These are phyloP conservation scores for Addax nasomaculatus DNA, from an alignment of 2,113 vertebrate species.

Conservation along the genomic window DNA sequence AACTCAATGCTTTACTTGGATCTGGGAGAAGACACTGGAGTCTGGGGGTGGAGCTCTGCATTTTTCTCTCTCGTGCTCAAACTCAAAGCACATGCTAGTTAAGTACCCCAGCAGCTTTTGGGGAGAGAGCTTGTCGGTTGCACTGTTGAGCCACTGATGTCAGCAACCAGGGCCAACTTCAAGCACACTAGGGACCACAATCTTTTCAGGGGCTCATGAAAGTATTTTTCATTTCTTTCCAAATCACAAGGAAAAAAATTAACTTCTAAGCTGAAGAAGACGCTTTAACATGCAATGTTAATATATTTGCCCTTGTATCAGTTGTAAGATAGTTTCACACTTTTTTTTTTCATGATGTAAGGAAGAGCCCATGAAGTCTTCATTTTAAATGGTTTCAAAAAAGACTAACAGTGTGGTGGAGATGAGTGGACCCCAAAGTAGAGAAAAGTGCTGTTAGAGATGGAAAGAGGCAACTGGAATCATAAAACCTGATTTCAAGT, in stretches of 20 bases:
- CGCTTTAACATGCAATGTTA: not conserved
- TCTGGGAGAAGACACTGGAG: not conserved
- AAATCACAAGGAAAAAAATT: not conserved
- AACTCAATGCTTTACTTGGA: not conserved
- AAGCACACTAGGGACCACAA: accelerated
- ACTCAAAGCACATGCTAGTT: not conserved
- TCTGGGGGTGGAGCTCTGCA: not conserved
- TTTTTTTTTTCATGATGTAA: not conserved
- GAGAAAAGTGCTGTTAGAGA: not conserved
- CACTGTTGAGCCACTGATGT: not conserved
- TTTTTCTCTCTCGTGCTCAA: not conserved
- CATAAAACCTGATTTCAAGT: not conserved
- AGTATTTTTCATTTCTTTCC: not conserved
- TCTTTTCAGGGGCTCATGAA: not conserved
- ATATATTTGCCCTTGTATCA: not conserved
- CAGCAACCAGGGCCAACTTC: not conserved
- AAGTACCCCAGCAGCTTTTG: not conserved
- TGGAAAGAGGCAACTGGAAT: not conserved
- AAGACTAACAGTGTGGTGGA: not conserved
- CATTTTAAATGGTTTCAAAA: not conserved
- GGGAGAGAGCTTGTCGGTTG: not conserved
- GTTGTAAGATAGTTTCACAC: not conserved
- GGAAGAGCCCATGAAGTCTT: not conserved
- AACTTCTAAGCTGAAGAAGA: not conserved
- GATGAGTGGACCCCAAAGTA: not conserved